Evolutionary conservation across 2,888 invertebrate genomes (phyloP).

Genomic region (Drosophila neotestacea): DNA sequence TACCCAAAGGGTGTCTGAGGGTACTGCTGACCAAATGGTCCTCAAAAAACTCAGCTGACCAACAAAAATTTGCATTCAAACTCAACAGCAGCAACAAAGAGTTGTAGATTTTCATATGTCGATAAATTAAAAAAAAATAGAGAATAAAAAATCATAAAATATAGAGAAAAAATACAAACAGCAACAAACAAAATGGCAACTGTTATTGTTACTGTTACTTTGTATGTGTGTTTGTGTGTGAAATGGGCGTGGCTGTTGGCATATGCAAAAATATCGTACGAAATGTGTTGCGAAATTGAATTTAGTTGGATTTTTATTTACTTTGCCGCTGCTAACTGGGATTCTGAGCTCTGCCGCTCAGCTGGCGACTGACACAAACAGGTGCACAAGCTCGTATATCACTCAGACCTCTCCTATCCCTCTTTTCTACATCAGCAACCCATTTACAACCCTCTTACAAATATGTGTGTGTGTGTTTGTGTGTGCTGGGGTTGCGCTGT

Average conservation of each 20-base stretch:
- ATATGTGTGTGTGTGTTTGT: background rate
- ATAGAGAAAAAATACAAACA: conserved; percentile 21
- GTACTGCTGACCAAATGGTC: conserved; percentile 33
- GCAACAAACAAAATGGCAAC: conserved; percentile 26
- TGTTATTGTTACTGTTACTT: conserved; percentile 1
- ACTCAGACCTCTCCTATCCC: conserved; percentile 16
- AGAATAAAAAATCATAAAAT: conserved; percentile 1
- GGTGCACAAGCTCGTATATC: conserved; percentile 57
- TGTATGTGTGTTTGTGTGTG: conserved; percentile 28
- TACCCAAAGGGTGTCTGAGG: conserved; percentile 4
- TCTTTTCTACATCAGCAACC: background rate
- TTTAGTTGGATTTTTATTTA: conserved; percentile 72
- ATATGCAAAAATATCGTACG: conserved; percentile 53
- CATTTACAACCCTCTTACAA: background rate
- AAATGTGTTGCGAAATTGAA: conserved; percentile 66
- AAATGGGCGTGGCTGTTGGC: conserved; percentile 48
- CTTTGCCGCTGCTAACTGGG: conserved; percentile 52
- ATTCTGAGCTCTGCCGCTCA: conserved; percentile 14
- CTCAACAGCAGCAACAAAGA: conserved; percentile 16
- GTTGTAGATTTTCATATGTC: conserved; percentile 53
- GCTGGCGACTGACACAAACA: conserved; percentile 53
- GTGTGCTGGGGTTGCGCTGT: conserved; percentile 26
- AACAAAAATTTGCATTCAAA: conserved; percentile 46
- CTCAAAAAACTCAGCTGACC: conserved; percentile 43
- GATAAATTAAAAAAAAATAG: conserved; percentile 50